Evolutionary conservation across 1,140 invertebrate genomes (phyloP), one percentile per base, ranked within the genome.

Genomic region (Asbolus verrucosus): DNA sequence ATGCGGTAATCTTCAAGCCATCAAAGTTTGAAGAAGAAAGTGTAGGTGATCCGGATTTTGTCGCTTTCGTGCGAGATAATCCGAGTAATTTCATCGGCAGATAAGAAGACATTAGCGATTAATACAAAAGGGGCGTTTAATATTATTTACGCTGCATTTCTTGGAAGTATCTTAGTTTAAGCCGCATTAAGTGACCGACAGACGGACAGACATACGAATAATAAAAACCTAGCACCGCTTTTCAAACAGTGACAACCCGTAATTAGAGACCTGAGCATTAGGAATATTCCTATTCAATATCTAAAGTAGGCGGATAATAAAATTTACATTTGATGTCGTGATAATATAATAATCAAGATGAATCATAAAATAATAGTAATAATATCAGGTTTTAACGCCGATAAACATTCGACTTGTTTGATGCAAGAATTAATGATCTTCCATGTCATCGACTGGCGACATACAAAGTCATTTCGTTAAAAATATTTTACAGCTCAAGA

Each of bases 201-300:
- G 71, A 65, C 63, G 46, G 67, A 73, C 71, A 75, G 72, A 72
- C 66, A 70, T 11, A 67, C 31, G 69, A 71, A 73, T 75, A 73
- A 73, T 70, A 69, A 67, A 73, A 75, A 68, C 59, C 54, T 21
- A 61, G 50, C 50, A 68, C 73, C 61, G 73, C 71, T 46, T 72
- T 68, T 75, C 70, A 73, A 75, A 71, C 69, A 71, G 72, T 75
- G 74, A 75, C 74, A 75, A 74, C 72, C 74, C 33, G 74, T 75
- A 75, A 75, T 75, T 75, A 75, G 69, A 73, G 46, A 66, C 16
- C 61, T 75, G 72, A 68, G 74, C 74, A 75, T 75, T 75, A 75
- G 73, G 63, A 73, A 68, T 68, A 71, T 38, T 67, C 60, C 15
- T 18, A 59, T 66, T 36, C 70, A 59, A 39, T 46, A 72, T 72